These are phyloP conservation scores for Tonatia bakeri DNA, from an alignment of 2,113 vertebrate species.

Conservation along the genomic window DNA sequence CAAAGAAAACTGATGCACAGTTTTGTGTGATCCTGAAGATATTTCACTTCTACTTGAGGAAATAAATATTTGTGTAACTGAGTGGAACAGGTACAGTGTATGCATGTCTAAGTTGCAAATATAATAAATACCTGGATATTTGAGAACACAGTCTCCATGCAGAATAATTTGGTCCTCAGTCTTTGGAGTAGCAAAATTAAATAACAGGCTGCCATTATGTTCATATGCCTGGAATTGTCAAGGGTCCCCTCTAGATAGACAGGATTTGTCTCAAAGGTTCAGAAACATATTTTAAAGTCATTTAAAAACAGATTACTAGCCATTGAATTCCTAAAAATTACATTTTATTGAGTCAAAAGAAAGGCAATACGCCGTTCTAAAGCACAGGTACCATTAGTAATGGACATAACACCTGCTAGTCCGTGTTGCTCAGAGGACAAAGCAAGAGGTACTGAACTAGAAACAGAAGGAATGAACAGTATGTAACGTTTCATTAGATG, in stretches of 20 bases:
- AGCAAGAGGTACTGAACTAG: background rate
- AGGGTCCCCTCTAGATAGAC: background rate
- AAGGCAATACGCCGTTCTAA: background rate
- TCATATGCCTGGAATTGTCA: background rate
- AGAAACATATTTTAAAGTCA: constrained; percentile 14
- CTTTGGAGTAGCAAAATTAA: background rate
- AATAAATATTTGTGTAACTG: background rate
- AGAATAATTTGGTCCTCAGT: background rate
- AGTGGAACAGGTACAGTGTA: background rate
- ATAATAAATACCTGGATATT: background rate
- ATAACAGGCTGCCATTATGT: background rate
- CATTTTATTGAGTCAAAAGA: constrained; percentile 9
- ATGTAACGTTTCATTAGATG: background rate
- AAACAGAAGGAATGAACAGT: background rate
- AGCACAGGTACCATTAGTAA: background rate
- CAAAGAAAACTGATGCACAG: background rate
- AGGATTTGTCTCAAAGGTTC: background rate
- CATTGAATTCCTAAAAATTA: background rate
- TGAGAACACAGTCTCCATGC: background rate
- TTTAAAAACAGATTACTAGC: background rate
- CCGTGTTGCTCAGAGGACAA: background rate
- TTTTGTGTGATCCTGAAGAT: background rate
- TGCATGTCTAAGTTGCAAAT: background rate
- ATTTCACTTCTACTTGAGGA: background rate
- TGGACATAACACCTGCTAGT: background rate